Evolutionary conservation across 2,113 vertebrate species (phyloP), one percentile per base, ranked within the genome.

Genomic region (Cavia porcellus): DNA sequence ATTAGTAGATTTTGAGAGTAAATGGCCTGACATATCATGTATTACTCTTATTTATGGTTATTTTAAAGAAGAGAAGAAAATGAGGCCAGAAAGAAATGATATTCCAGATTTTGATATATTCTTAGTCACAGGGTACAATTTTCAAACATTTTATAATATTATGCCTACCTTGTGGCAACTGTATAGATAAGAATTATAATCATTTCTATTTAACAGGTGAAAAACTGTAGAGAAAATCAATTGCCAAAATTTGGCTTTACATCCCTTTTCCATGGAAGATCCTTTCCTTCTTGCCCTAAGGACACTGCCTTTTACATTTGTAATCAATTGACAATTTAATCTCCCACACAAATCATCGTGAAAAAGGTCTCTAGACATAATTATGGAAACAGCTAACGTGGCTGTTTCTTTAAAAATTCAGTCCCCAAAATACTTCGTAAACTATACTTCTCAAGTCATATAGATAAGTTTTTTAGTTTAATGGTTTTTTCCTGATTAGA

Each of bases 381-480:
- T 83, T 62, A 45, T 74, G 20, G 20, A 42, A 52, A 50, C 42
- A 72, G 61, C 32, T 84, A 80, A 52, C 57, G 83, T 72, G 52
- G 57, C 17, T 95, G 66, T 90, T 94, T 96, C 90, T 96, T 94
- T 87, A 90, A 93, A 95, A 90, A 66, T 74, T 42, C 47, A 59
- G 59, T 93, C 50, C 80, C 80, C 32, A 68, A 86, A 96, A 75
- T 92, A 79, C 82, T 86, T 94, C 11, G 42, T 32, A 32, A 74
- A 61, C 45, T 42, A 2, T 47, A 70, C 25, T 81, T 88, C 79
- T 88, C n/a, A 93, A 84, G 72, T 77, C 72, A 82, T n/a, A 59
- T 0, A 77, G 20, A 52, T 15, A 55, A 57, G 59, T 50, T 84
- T 97, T 72, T 11, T 59, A 64, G 47, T 80, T 50, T 82, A 50